Percentiles rank a stretch among this genome's conserved stretches.
These are phyloP conservation scores for Brachionus plicatilis DNA, from an alignment of 1,140 invertebrate genomes.

Conservation along the genomic window DNA sequence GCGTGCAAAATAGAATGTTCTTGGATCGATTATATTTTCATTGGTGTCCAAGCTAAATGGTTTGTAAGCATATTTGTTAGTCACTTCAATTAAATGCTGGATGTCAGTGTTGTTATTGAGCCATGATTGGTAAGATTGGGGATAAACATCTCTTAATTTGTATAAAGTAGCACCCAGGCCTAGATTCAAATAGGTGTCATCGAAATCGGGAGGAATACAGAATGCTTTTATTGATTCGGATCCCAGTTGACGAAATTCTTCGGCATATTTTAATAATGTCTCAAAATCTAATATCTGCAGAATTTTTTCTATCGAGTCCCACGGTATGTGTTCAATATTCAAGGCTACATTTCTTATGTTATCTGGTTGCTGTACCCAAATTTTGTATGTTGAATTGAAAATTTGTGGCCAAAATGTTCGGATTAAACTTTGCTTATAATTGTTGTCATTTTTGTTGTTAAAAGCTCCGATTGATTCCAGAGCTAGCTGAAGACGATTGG, in stretches of 20 bases:
- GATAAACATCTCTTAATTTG: slow-evolving; percentile 42
- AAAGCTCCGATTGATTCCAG: slow-evolving; percentile 44
- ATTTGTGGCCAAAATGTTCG: slow-evolving; percentile 49
- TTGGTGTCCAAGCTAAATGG: slow-evolving; percentile 45
- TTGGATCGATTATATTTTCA: slow-evolving; percentile 47
- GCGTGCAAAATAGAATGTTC: slow-evolving; percentile 47
- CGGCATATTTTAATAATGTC: slow-evolving; percentile 43
- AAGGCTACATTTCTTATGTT: slow-evolving; percentile 46
- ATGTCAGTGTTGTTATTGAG: slow-evolving; percentile 44
- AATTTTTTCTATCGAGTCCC: slow-evolving; percentile 45
- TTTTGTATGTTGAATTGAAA: slow-evolving; percentile 44
- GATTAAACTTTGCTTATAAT: slow-evolving; percentile 43
- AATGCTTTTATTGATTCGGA: slow-evolving; percentile 43
- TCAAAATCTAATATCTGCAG: slow-evolving; percentile 44
- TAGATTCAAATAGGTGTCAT: slow-evolving; percentile 51
- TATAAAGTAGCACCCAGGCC: slow-evolving; percentile 46
- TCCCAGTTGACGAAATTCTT: slow-evolving; percentile 17
- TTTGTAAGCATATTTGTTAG: slow-evolving; percentile 48
- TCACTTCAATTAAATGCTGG: slow-evolving; percentile 44
- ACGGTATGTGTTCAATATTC: slow-evolving; percentile 43
- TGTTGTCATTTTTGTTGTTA: slow-evolving; percentile 47
- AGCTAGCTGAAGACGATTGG: slow-evolving; percentile 43
- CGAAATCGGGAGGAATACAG: slow-evolving; percentile 51
- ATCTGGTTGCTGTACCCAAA: slow-evolving; percentile 45
- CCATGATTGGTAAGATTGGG: slow-evolving; percentile 43